These are phyloP conservation scores for Tupaia tana DNA, from an alignment of 2,113 vertebrate genomes.

Conservation along the genomic window DNA sequence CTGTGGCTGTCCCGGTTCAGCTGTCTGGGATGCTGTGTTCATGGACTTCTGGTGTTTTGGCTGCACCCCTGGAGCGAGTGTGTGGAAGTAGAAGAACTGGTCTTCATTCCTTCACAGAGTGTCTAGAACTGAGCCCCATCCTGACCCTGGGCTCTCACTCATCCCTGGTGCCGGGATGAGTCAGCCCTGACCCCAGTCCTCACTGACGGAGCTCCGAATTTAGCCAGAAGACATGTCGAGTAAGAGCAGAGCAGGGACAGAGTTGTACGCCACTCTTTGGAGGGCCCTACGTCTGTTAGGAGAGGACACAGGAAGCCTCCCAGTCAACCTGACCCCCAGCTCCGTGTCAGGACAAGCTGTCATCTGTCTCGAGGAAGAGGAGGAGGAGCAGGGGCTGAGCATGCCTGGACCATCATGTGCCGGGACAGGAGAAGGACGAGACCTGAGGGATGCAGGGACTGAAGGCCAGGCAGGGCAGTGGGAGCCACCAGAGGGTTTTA, in stretches of 20 bases:
- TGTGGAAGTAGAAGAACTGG: not conserved
- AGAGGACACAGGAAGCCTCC: not conserved
- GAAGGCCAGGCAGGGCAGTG: not conserved
- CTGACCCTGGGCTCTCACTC: not conserved
- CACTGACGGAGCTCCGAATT: not conserved
- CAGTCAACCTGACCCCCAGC: fast-evolving
- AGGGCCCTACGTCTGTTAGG: not conserved
- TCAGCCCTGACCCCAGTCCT: not conserved
- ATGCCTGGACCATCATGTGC: not conserved
- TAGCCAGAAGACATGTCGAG: not conserved
- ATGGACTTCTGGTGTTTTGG: not conserved
- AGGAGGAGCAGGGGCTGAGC: not conserved
- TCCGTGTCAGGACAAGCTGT: fast-evolving
- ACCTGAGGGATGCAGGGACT: not conserved
- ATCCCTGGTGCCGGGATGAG: not conserved
- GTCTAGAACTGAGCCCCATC: not conserved
- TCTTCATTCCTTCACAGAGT: not conserved
- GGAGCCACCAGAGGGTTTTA: not conserved
- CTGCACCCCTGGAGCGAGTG: not conserved
- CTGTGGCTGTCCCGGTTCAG: not conserved
- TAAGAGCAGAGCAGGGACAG: not conserved
- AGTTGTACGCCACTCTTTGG: not conserved
- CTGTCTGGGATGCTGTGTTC: not conserved
- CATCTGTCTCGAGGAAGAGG: not conserved
- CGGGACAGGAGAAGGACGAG: not conserved